phyloP scores from a whole-genome alignment of 2,888 invertebrate genomes.

The Pteria penguin region DNA sequence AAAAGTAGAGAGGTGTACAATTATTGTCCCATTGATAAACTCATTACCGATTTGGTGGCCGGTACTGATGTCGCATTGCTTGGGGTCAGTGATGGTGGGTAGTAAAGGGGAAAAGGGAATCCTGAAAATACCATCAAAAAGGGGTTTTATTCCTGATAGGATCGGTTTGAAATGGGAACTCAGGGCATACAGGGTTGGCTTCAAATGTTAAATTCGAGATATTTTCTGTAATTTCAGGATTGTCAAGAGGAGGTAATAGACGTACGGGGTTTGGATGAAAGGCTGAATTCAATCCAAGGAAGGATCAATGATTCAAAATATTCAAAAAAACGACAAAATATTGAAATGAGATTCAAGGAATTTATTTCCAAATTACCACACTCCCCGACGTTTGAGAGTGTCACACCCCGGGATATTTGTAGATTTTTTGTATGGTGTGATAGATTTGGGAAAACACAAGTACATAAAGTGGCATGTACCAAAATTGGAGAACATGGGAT shows the following conservation, averaged over 20 bases:
- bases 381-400: neutral
- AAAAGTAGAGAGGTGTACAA: slow-evolving; percentile 19
- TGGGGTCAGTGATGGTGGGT: neutral
- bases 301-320: neutral
- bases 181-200: neutral
- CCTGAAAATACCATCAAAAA: slow-evolving; percentile 3
- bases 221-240: too few species aligned
- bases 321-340: neutral
- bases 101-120: neutral
- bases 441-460: slow-evolving; percentile 10
- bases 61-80: neutral
- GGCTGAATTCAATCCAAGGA: neutral
- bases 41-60: slow-evolving; percentile 44
- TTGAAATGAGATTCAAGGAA: neutral
- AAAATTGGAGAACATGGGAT: neutral
- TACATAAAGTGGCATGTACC: neutral
- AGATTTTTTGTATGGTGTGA: slow-evolving; percentile 18
- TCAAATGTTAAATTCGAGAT: neutral
- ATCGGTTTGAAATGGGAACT: slow-evolving; percentile 14
- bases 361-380: slow-evolving; percentile 9
- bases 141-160: slow-evolving; percentile 15
- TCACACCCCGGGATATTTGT: neutral
- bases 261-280: neutral
- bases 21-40: slow-evolving; percentile 18
- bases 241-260: too few species aligned